Evolutionary conservation across 2,888 invertebrate species (phyloP), one percentile per base, ranked within the genome.

Genomic region (Lithophane ornitopus): DNA sequence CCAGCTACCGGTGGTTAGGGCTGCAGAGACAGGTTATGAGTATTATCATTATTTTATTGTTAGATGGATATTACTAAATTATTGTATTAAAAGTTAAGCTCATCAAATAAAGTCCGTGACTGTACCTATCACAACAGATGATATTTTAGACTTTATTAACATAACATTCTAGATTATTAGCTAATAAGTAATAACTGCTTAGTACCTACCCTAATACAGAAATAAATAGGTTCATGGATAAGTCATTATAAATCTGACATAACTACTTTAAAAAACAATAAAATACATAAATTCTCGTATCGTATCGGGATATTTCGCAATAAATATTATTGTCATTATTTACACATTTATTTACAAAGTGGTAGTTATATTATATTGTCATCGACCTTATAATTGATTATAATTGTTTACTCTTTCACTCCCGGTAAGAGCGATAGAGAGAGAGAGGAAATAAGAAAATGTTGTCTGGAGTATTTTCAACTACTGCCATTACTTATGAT

Each of bases 221-320:
- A 16, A 26, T 73, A n/a, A n/a, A 39, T 39, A 63, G 3, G 58
- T 80, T 73, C 26, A 65, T 8, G 26, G 14, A 46, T 44, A 46
- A 44, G 34, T 41, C 28, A 7, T n/a, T 26, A 39, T 65, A 65
- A 56, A 63, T 41, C 28, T 49, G 46, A n/a, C 14, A 4, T 9
- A 3, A 39, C 34, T 9, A 66, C 46, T 39, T n/a, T 22, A 41
- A 82, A 82, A 80, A 77, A 71, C 14, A 80, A 71, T 71, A 71
- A 76, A 59, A 67, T 26, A 49, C 22, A 77, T 71, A 63, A 76
- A 71, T 71, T 46, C 11, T 76, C 28, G 14, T 73, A 49, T 54
- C 54, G 11, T 39, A 58, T 49, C 61, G 16, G 28, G 14, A 46
- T 61, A 59, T 54, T 28, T 52, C 39, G 28, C 46, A 46, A 16